Base-by-base conservation (phyloP, 1,140 invertebrate species). In the Hesperophylax magnus region DNA sequence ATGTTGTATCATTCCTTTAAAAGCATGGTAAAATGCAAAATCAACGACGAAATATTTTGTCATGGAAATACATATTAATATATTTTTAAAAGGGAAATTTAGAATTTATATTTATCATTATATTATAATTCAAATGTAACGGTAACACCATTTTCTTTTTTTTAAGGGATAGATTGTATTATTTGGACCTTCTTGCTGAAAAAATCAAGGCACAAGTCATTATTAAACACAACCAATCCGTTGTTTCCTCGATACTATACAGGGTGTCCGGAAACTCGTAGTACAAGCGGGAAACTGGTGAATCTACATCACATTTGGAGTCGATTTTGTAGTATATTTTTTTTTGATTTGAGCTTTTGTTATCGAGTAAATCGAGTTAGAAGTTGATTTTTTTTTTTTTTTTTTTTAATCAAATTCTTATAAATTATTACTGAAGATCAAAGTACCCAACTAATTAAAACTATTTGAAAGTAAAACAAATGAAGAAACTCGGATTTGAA, bases 181-280 rank as follows among this genome's bases (percentile, higher is more conserved):
- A 27, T 78, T 81, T 82, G 81, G 81, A 82, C 81, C 81, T 76
- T 79, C 39, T 82, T 79, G 61, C 69, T 77, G 61, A 74, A 82
- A 72, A 71, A 53, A 79, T 79, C 81, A 82, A 82, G 81, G 81
- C 81, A 82, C 81, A 75, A 79, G 72, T 82, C 53, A 60, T 72
- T 56, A 72, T 74, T 53, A 72, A 72, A 72, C 47, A 72, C 47
- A 54, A 72, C 47, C 47, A 72, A 72, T 24, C 24, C 22, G 27
- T 17, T 76, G 54, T 76, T 75, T 53, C 18, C 56, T 47, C 60
- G 14, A 22, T 61, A 22, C 60, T 18, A 58, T 61, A n/a, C n/a
- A n/a, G n/a, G n/a, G n/a, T n/a, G n/a, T n/a, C n/a, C n/a, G n/a
- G n/a, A n/a, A n/a, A n/a, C n/a, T n/a, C n/a, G n/a, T n/a, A n/a